Evolutionary conservation across 2,113 vertebrate genomes (phyloP).

Genomic region (Sapayoa aenigma): DNA sequence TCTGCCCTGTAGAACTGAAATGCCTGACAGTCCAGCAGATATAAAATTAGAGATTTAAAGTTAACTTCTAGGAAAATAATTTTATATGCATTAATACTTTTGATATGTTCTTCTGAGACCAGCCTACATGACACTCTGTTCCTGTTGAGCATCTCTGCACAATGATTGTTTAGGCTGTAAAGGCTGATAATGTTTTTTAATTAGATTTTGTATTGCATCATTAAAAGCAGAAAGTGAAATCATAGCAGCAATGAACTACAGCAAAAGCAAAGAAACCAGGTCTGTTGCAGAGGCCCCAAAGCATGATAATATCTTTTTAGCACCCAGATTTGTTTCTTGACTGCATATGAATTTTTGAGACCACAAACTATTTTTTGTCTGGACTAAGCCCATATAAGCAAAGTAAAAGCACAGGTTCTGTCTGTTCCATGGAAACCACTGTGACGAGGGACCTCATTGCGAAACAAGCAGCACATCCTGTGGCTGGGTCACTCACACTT

Average conservation of each 20-base stretch:
- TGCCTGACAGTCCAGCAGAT: background rate
- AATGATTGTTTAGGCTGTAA: background rate
- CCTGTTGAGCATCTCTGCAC: background rate
- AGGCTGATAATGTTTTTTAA: background rate
- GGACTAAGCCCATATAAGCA: background rate
- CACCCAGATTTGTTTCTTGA: background rate
- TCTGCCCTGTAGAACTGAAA: background rate
- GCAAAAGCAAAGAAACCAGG: background rate
- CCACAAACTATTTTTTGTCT: background rate
- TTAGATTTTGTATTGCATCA: background rate
- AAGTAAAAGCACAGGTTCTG: background rate
- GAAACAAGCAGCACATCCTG: fast-evolving
- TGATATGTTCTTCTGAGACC: background rate
- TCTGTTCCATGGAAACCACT: background rate
- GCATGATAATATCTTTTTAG: background rate
- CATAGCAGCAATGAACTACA: background rate
- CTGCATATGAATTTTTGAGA: background rate
- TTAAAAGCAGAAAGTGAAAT: background rate
- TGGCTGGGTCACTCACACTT: background rate
- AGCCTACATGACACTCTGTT: background rate
- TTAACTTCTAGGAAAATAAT: background rate
- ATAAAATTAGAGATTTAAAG: background rate
- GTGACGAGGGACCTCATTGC: background rate
- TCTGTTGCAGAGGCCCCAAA: background rate
- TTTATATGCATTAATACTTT: background rate